phyloP scores from a whole-genome alignment of 2,113 vertebrate species.

The Sclerurus mexicanus region DNA sequence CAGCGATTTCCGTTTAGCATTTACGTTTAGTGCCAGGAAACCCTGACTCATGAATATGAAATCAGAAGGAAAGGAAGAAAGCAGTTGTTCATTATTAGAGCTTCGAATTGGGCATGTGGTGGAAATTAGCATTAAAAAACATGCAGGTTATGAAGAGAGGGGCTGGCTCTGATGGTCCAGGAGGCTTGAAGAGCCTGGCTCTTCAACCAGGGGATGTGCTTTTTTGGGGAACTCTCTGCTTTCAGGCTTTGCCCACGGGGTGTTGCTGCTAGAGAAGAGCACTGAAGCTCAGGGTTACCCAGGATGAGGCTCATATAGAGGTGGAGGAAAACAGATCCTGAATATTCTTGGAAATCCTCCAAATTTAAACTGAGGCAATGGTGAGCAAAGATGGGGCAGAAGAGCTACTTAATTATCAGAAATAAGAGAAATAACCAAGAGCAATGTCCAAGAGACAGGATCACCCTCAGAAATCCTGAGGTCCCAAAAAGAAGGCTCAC shows the following conservation, averaged over 20 bases:
- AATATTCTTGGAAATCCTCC: neutral
- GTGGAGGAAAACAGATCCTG: neutral
- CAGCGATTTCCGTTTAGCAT: conserved; percentile 62
- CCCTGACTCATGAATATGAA: conserved; percentile 66
- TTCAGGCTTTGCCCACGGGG: accelerated
- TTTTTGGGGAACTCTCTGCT: neutral
- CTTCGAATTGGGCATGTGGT: conserved; percentile 1
- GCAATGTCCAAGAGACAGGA: neutral
- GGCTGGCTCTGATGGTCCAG: neutral
- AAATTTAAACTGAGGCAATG: neutral
- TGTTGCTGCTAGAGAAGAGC: neutral
- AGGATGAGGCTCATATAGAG: neutral
- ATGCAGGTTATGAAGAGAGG: neutral
- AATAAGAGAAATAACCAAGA: neutral
- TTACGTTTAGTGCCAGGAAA: conserved; percentile 56
- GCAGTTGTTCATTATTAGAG: conserved; percentile 44
- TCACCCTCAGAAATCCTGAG: neutral
- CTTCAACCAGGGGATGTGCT: neutral
- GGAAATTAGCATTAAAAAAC: neutral
- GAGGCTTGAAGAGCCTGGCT: neutral
- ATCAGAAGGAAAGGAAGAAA: conserved; percentile 63
- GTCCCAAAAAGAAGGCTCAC: neutral
- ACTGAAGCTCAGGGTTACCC: neutral
- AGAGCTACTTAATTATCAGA: neutral
- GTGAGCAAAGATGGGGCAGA: neutral